Evolutionary conservation across 2,113 vertebrate species (phyloP).

Genomic region (Gymnorhina tibicen): DNA sequence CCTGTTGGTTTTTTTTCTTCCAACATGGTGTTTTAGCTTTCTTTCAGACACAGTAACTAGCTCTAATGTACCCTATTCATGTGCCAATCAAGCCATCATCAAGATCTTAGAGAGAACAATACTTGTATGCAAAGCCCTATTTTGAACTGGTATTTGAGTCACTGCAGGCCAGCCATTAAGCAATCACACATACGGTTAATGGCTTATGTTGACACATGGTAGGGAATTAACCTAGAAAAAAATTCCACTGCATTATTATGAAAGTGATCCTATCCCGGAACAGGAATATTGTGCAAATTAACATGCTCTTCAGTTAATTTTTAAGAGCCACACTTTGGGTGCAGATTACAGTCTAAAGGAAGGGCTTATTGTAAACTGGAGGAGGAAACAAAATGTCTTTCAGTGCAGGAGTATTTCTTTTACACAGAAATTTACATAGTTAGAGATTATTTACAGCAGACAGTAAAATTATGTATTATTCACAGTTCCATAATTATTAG

Average conservation of each 20-base stretch:
- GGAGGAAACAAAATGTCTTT: neutral
- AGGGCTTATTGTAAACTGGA: neutral
- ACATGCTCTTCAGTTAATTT: neutral
- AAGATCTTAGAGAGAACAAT: constrained; percentile 69
- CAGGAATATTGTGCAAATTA: neutral
- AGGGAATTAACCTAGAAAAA: constrained; percentile 35
- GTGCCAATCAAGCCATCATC: constrained; percentile 72
- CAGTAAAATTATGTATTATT: neutral
- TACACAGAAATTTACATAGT: neutral
- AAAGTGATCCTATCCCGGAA: neutral
- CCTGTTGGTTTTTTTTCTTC: neutral
- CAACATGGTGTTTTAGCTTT: constrained; percentile 53
- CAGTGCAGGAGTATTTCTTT: neutral
- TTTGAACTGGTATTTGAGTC: constrained; percentile 68
- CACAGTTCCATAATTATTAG: neutral
- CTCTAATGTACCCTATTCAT: constrained; percentile 71
- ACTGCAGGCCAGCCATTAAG: constrained; percentile 70
- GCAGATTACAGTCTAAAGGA: neutral
- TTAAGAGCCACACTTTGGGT: neutral
- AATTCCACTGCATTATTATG: constrained; percentile 35
- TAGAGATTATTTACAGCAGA: neutral
- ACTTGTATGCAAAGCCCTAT: constrained; percentile 60
- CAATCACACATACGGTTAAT: constrained; percentile 60
- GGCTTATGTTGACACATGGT: constrained; percentile 16
- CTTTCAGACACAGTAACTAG: constrained; percentile 71